phyloP scores from a whole-genome alignment of 2,888 invertebrate species.

The Lithophane ornitopus region DNA sequence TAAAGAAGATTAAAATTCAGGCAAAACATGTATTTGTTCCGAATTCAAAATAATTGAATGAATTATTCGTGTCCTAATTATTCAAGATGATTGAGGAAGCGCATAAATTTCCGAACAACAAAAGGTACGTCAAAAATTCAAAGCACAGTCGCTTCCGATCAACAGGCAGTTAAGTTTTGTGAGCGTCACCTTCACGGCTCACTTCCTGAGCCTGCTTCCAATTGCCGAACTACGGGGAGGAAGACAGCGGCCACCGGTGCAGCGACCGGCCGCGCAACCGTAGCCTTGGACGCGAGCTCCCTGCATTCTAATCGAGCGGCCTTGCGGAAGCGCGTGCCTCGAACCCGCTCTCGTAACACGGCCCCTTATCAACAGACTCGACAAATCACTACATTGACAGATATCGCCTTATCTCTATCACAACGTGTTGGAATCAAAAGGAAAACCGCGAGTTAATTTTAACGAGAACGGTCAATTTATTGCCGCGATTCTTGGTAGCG shows the following conservation, averaged over 20 bases:
- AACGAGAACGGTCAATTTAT: slow-evolving; percentile 23
- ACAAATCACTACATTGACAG: slow-evolving; percentile 70
- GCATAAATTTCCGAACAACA: slow-evolving; percentile 75
- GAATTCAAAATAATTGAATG: slow-evolving; percentile 45
- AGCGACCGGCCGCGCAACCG: slow-evolving; percentile 86
- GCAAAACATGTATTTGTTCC: slow-evolving; percentile 27
- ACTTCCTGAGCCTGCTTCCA: slow-evolving; percentile 86
- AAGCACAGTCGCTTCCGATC: slow-evolving; percentile 88
- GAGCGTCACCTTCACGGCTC: slow-evolving; percentile 84
- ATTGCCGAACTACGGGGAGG: slow-evolving; percentile 83
- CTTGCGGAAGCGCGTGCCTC: slow-evolving; percentile 89
- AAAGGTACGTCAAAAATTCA: slow-evolving; percentile 84
- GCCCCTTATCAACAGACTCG: slow-evolving; percentile 79
- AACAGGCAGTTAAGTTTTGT: slow-evolving; percentile 79
- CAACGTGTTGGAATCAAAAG: slow-evolving; percentile 41
- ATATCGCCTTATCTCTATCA: slow-evolving; percentile 61
- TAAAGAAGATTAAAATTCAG: slow-evolving; percentile 30
- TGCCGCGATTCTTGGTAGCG: slow-evolving; percentile 17
- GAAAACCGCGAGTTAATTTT: slow-evolving; percentile 45
- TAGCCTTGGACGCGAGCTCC: slow-evolving; percentile 90
- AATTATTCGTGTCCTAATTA: slow-evolving; percentile 70
- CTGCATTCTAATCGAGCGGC: slow-evolving; percentile 90
- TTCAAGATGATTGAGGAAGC: slow-evolving; percentile 80
- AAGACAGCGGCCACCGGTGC: slow-evolving; percentile 85
- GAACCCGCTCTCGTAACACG: slow-evolving; percentile 85